phyloP scores from a whole-genome alignment of 2,797 vertebrate genomes.

The Iguana delicatissima region DNA sequence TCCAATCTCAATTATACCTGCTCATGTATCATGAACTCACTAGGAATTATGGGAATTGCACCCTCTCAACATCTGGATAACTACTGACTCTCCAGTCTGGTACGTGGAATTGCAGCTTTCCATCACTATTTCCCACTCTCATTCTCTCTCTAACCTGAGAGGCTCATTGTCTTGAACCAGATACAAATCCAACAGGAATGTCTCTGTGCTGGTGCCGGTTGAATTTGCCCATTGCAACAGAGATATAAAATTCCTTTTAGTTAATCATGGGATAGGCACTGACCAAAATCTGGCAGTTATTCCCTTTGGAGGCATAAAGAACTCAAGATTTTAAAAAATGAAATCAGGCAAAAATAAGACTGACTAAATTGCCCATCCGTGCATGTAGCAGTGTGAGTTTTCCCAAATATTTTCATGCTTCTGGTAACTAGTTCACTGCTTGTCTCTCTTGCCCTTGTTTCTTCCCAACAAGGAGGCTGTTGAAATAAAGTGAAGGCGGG shows the following conservation, averaged over 20 bases:
- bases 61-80: neutral
- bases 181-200: neutral
- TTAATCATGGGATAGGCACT: neutral
- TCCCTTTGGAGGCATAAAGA: neutral
- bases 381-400: too few relatives aligned
- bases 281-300: neutral
- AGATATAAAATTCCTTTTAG: neutral
- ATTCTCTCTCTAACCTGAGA: too few relatives aligned
- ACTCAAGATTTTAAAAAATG: neutral
- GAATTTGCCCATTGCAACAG: neutral
- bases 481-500: constrained; percentile 35
- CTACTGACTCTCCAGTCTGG: neutral
- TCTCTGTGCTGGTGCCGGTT: neutral
- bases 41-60: neutral
- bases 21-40: neutral
- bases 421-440: constrained; percentile 46
- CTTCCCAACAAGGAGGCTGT: constrained; percentile 56
- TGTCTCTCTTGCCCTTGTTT: constrained; percentile 48
- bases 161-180: too few relatives aligned
- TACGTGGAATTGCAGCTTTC: neutral
- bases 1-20: neutral
- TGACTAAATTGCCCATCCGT: neutral
- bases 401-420: constrained; percentile 53
- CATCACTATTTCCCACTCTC: too few relatives aligned
- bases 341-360: neutral